phyloP scores from a whole-genome alignment of 2,797 vertebrate species.

The Sparidentex hasta region DNA sequence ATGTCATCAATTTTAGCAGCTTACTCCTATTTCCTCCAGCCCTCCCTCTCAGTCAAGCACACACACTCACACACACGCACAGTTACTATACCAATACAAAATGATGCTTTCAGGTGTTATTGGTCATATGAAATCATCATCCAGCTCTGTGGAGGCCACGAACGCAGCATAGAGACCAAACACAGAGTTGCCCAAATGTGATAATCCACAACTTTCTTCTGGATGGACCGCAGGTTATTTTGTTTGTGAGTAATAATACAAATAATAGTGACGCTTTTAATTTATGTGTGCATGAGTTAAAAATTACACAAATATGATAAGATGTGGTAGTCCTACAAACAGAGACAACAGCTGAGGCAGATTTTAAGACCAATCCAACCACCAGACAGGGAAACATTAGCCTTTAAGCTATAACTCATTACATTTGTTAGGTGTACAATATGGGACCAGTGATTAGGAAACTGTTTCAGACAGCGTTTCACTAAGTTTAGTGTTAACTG shows the following conservation, averaged over 20 bases:
- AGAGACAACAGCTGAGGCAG: no score
- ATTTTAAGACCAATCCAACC: no score
- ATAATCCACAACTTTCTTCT: background rate
- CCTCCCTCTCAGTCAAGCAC: background rate
- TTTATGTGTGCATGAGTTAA: no score
- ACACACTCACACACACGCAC: background rate
- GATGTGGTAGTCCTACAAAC: no score
- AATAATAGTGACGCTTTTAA: background rate
- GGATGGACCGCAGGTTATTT: background rate
- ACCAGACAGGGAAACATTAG: no score
- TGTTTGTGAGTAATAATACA: background rate
- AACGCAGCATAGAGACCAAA: background rate
- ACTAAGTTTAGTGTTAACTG: no score
- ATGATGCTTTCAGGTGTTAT: conserved; percentile 6
- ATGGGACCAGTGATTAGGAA: no score
- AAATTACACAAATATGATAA: no score
- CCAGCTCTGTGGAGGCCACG: background rate
- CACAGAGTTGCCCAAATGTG: background rate
- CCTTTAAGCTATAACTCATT: no score
- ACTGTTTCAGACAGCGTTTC: no score
- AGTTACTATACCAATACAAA: background rate
- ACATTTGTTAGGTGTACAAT: no score
- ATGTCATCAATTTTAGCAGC: conserved; percentile 71
- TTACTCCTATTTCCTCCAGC: conserved; percentile 42
- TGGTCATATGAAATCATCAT: conserved; percentile 17